Conservation (phyloP, 1,140 invertebrate species). For the Whitmania pigra region DNA sequence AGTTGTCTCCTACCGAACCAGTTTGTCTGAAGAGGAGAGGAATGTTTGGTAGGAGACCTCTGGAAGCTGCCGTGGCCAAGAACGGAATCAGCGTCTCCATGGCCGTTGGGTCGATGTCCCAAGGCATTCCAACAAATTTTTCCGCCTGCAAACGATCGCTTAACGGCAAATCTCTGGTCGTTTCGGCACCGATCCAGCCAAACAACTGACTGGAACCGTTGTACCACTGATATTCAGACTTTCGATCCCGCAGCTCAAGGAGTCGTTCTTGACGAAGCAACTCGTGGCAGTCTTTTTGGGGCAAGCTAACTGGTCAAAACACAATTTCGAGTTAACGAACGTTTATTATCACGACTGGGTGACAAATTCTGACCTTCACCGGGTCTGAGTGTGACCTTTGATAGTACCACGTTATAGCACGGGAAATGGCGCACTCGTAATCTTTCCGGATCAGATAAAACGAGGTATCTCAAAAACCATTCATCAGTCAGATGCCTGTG, state of each 20-base stretch:
- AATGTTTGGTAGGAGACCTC: slow-evolving; percentile 17
- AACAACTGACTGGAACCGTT: not conserved
- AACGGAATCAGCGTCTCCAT: slow-evolving; percentile 16
- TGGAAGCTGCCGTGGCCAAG: slow-evolving; percentile 13
- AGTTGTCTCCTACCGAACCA: slow-evolving; percentile 5
- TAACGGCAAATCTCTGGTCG: slow-evolving; percentile 17
- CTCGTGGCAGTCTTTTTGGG: slow-evolving; percentile 22
- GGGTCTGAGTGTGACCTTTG: slow-evolving; percentile 21
- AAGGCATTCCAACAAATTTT: slow-evolving; percentile 18
- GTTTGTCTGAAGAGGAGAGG: slow-evolving; percentile 14
- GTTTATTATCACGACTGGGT: too few species aligned
- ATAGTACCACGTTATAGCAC: slow-evolving; percentile 20
- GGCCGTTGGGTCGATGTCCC: slow-evolving; percentile 20
- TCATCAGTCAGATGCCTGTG: slow-evolving; percentile 23
- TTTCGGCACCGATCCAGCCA: slow-evolving; percentile 14
- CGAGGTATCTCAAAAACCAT: slow-evolving; percentile 23
- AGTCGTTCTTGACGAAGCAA: slow-evolving; percentile 20
- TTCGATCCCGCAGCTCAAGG: slow-evolving; percentile 21
- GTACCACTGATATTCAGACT: slow-evolving; percentile 20
- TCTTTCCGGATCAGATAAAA: slow-evolving; percentile 14
- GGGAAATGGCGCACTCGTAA: slow-evolving; percentile 16
- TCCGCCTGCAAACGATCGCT: slow-evolving; percentile 21
- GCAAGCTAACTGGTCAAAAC: slow-evolving; percentile 22
- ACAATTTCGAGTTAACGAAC: not conserved
- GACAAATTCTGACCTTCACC: slow-evolving; percentile 20